These are phyloP conservation scores for Coilia nasus DNA, from an alignment of 2,797 vertebrate genomes.

Conservation along the genomic window DNA sequence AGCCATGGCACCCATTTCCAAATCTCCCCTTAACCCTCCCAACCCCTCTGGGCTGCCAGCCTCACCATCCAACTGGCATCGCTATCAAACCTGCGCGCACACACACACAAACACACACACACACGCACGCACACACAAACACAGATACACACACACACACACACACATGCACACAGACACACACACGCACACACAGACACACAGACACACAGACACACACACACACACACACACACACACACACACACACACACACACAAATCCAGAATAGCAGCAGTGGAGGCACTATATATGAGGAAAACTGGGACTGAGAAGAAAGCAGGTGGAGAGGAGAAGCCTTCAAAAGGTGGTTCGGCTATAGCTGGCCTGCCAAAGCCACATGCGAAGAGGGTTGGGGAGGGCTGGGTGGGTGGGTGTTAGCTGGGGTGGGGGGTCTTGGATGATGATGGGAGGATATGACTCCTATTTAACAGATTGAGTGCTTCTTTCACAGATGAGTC, in stretches of 20 bases:
- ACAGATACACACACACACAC: neutral
- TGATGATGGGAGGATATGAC: neutral
- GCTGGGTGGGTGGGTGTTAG: neutral
- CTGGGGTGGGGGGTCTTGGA: neutral
- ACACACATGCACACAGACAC: neutral
- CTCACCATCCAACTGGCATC: neutral
- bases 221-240: neutral
- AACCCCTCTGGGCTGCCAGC: neutral
- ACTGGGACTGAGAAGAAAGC: conserved; percentile 3
- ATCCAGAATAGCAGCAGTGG: conserved; percentile 4
- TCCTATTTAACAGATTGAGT: conserved; percentile 2
- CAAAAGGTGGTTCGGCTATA: conserved; percentile 9
- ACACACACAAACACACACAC: neutral
- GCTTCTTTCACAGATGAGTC: neutral
- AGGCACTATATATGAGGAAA: neutral
- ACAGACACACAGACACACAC: neutral
- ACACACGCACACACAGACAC: neutral
- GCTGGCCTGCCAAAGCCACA: neutral
- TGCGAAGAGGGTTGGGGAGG: neutral
- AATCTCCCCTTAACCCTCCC: conserved; percentile 7
- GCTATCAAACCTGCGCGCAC: neutral
- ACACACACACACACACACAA: neutral
- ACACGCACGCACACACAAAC: neutral
- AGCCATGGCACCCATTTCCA: neutral
- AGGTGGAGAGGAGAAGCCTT: conserved; percentile 4